Evolutionary conservation across 2,797 vertebrate species (phyloP).

Genomic region (Pangasius krempfi): DNA sequence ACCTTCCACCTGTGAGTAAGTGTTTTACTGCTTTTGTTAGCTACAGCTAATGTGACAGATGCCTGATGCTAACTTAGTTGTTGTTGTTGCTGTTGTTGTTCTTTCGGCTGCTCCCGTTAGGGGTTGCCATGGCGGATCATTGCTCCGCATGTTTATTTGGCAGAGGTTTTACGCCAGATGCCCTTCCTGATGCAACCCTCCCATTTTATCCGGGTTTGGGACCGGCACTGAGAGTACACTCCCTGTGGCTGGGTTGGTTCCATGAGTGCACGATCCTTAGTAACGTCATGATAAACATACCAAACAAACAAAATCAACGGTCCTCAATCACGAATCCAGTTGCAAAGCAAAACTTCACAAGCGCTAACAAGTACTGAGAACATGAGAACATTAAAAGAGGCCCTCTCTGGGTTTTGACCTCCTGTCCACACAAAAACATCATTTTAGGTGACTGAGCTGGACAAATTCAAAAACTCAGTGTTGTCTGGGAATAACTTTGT

Average conservation of each 20-base stretch:
- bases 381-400: background rate
- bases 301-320: background rate
- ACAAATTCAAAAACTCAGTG: no score
- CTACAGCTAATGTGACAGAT: background rate
- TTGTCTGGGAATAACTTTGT: background rate
- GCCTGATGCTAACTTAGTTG: background rate
- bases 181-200: no score
- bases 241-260: no score
- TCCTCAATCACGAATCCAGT: background rate
- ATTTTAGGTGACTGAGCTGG: no score
- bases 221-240: no score
- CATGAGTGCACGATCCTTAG: no score
- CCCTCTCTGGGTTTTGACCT: background rate
- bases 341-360: background rate
- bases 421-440: background rate
- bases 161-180: no score
- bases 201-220: no score
- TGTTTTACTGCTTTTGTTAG: background rate
- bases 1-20: background rate
- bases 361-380: background rate
- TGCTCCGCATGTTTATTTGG: no score
- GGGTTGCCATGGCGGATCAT: no score
- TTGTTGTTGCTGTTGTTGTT: no score
- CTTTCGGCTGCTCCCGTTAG: no score
- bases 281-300: background rate